Evolutionary conservation across 2,888 invertebrate species (phyloP).

Genomic region (Crepidodera aurea): DNA sequence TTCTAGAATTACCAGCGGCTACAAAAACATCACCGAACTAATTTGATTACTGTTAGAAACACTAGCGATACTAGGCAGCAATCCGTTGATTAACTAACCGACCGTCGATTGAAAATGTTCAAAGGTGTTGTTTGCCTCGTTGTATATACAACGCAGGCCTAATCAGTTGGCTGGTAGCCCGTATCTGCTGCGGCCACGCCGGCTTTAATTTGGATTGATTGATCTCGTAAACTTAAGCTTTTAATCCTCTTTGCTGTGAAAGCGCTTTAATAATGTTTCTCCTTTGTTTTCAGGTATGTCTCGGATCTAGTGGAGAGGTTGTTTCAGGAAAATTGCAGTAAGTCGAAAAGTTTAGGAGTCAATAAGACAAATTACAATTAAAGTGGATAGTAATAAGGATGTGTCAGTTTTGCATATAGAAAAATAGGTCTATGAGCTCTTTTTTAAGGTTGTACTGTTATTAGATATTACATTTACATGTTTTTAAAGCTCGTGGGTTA

Average conservation of each 20-base stretch:
- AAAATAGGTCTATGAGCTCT: too few relatives aligned
- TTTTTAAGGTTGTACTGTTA: too few relatives aligned
- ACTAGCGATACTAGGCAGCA: not conserved
- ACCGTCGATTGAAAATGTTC: conserved; percentile 18
- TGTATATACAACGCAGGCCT: conserved; percentile 14
- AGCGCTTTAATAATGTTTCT: conserved; percentile 18
- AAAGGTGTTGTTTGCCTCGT: conserved; percentile 21
- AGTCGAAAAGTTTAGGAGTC: too few relatives aligned
- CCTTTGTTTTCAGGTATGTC: conserved; percentile 18
- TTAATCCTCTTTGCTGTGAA: conserved; percentile 20
- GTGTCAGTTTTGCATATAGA: too few relatives aligned
- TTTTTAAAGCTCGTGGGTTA: too few relatives aligned
- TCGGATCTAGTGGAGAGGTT: not conserved
- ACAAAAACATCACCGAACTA: not conserved
- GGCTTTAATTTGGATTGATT: conserved; percentile 25
- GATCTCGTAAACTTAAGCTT: conserved; percentile 20
- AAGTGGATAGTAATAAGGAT: too few relatives aligned
- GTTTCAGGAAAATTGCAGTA: not conserved
- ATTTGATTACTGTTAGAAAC: not conserved
- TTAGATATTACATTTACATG: too few relatives aligned
- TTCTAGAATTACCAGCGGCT: not conserved
- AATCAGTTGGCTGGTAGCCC: conserved; percentile 19
- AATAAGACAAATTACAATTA: too few relatives aligned
- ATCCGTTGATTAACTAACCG: not conserved
- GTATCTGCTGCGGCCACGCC: conserved; percentile 14